Percentiles rank a stretch among this genome's conserved stretches.
These are phyloP conservation scores for Columba janthina DNA, from an alignment of 2,113 vertebrate genomes.

Conservation along the genomic window DNA sequence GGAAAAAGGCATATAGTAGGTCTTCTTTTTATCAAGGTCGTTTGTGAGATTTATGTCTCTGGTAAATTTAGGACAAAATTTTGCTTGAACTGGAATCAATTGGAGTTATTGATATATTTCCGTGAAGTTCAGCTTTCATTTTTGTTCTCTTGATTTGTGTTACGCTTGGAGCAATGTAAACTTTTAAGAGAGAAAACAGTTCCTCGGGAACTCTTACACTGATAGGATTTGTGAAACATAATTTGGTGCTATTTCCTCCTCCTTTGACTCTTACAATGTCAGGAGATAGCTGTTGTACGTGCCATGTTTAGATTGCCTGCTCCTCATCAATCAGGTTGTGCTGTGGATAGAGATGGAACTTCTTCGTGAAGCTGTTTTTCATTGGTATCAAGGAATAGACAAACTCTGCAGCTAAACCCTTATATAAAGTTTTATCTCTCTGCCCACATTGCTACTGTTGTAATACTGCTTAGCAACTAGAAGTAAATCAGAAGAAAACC, in stretches of 20 bases:
- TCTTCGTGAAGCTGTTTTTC: not conserved
- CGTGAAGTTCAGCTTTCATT: not conserved
- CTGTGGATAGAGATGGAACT: not conserved
- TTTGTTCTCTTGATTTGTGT: not conserved
- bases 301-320: not conserved
- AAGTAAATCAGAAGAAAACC: not conserved
- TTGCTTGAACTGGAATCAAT: not conserved
- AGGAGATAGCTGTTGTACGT: not conserved
- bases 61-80: not conserved
- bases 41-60: not conserved
- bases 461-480: slow-evolving; percentile 41
- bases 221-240: not conserved
- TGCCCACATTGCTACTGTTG: slow-evolving; percentile 9
- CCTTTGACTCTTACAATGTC: not conserved
- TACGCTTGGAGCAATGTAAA: not conserved
- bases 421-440: not conserved
- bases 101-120: not conserved
- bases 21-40: not conserved
- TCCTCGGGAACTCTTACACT: not conserved
- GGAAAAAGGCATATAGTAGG: not conserved
- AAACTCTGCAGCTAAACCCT: not conserved
- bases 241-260: not conserved
- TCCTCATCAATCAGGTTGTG: not conserved
- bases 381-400: not conserved
- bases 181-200: not conserved